phyloP scores from a whole-genome alignment of 2,888 invertebrate genomes.

The Eucera pruinosa region DNA sequence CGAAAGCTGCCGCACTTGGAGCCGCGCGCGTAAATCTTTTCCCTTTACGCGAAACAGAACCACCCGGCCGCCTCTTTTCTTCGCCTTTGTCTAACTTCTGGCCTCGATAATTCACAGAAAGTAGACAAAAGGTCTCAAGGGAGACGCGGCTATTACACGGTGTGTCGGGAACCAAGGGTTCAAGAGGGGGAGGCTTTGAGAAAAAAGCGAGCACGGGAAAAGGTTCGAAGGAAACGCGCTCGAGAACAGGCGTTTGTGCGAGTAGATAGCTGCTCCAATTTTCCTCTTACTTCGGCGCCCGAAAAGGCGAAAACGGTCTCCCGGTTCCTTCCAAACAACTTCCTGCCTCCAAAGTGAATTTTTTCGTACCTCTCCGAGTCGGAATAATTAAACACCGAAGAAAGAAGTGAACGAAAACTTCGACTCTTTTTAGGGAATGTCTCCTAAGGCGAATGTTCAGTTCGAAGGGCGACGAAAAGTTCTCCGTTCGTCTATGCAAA shows the following conservation, averaged over 20 bases:
- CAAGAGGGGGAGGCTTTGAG: constrained; percentile 12
- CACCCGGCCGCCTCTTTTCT: constrained; percentile 6
- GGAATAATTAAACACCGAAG: background rate
- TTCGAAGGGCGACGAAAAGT: too few species aligned
- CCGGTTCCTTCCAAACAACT: constrained; percentile 1
- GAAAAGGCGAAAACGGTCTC: background rate
- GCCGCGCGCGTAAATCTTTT: constrained; percentile 15
- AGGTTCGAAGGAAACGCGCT: background rate
- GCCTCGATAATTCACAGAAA: constrained; percentile 20
- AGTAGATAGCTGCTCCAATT: constrained; percentile 39
- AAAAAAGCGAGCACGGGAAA: background rate
- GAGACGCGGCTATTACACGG: constrained; percentile 10
- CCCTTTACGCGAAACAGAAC: constrained; percentile 15
- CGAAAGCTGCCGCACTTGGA: background rate
- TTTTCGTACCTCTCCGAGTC: constrained; percentile 19
- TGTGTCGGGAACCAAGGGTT: constrained; percentile 1
- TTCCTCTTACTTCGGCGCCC: constrained; percentile 15
- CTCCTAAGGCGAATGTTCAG: too few species aligned
- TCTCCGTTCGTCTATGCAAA: background rate
- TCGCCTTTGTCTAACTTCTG: constrained; percentile 9
- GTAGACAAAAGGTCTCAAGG: constrained; percentile 24
- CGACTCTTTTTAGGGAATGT: background rate
- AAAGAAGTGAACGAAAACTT: background rate
- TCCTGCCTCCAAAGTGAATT: constrained; percentile 24
- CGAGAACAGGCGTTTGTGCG: constrained; percentile 26